These are phyloP conservation scores for Drosophila maculinotata DNA, from an alignment of 2,888 invertebrate species.

Conservation along the genomic window DNA sequence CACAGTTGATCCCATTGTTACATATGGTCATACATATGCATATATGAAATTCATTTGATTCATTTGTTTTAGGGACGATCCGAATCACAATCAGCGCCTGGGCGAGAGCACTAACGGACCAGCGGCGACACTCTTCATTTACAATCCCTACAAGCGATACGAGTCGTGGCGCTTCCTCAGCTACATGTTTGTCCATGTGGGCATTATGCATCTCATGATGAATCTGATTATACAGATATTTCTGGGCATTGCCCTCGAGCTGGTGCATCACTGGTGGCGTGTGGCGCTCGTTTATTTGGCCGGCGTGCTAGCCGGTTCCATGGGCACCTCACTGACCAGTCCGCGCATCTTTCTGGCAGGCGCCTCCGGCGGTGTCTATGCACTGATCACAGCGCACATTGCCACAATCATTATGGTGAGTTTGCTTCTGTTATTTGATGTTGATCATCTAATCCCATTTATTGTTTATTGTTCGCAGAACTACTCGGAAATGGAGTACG, in stretches of 20 bases:
- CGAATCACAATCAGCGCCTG: conserved; percentile 80
- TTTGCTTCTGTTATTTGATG: conserved; percentile 18
- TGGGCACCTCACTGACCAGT: conserved; percentile 92
- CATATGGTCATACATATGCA: neutral
- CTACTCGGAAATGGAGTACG: conserved; percentile 98
- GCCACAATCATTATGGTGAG: conserved; percentile 93
- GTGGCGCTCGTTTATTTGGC: conserved; percentile 93
- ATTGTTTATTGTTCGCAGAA: conserved; percentile 92
- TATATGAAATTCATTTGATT: neutral
- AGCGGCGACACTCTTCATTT: conserved; percentile 92
- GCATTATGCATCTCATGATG: conserved; percentile 94
- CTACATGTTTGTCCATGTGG: conserved; percentile 98
- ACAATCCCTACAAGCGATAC: conserved; percentile 93
- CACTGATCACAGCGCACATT: conserved; percentile 96
- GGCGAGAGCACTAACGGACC: conserved; percentile 89
- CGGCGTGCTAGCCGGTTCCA: conserved; percentile 93
- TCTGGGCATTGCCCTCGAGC: conserved; percentile 96
- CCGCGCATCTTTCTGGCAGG: conserved; percentile 94
- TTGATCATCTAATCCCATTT: too few relatives aligned
- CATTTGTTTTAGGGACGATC: conserved; percentile 80
- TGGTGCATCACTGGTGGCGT: conserved; percentile 98
- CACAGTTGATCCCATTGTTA: conserved; percentile 10
- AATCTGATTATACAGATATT: conserved; percentile 96
- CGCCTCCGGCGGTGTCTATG: conserved; percentile 98
- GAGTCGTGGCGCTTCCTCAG: conserved; percentile 97